Evolutionary conservation across 2,888 invertebrate species (phyloP), one percentile per base, ranked within the genome.

Genomic region (Hirtodrosophila cameraria): DNA sequence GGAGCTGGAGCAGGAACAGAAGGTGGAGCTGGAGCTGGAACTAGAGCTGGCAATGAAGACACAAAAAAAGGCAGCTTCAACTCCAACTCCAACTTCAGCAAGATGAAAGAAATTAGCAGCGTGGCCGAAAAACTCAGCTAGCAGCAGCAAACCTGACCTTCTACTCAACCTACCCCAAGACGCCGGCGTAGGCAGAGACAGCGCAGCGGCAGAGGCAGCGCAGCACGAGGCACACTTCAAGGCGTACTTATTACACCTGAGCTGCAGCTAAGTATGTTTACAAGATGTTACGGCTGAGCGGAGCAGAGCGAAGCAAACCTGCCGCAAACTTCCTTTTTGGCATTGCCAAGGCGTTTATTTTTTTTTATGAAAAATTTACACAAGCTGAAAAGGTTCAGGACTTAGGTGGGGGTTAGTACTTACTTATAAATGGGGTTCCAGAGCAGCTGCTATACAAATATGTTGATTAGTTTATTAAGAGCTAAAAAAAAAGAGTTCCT

Each of bases 211-310:
- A 18, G 1, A 5, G n/a, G 8, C 1, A 5, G 28, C 11, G 25
- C 28, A 42, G 62, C 23, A 30, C 13, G 68, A 49, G 69, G 59
- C 67, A 39, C 76, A 82, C 80, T 80, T 81, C 61, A 86, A 76
- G 80, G 80, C 60, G 67, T 66, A 81, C 80, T 81, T 81, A 81
- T 81, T 81, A 81, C 80, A 81, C 80, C 80, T 81, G 80, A 81
- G 80, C 86, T 81, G 80, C 80, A 86, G 83, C 84, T 81, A 81
- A 81, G 80, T 81, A 86, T 81, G 80, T 81, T 81, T 81, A 81
- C 80, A 81, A 81, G 80, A 81, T 83, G 80, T 81, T 81, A 55
- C 67, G 70, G 75, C 73, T 65, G 71, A 72, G 73, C 73, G 65
- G 33, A 50, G 36, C 46, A 42, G 46, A 45, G n/a, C 38, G 25